Base-by-base conservation (phyloP, 2,888 invertebrate genomes). In the Ecliptopera silaceata region DNA sequence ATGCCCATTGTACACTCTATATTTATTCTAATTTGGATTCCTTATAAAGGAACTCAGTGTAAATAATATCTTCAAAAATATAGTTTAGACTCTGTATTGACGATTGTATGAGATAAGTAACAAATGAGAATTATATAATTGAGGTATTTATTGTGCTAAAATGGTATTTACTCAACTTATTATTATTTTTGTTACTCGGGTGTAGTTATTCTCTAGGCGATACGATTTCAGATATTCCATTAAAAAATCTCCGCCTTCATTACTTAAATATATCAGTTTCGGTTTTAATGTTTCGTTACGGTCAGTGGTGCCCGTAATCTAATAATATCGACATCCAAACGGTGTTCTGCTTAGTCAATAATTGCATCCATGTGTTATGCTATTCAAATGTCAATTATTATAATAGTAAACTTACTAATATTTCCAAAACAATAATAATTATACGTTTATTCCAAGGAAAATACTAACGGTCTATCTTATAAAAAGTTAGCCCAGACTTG, bases 1-100 rank as follows among this genome's bases (percentile, higher is more conserved):
- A 84, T 81, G 81, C 84, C 86, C 87, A 75, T 82, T 86, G 82
- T 86, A 85, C 79, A 83, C 81, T 80, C 70, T 79, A 69, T 82
- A 81, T 79, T 77, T 83, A 80, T 82, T 82, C 75, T 79, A 74
- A 79, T 80, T 82, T 80, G 78, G 75, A 79, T 73, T 80, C 88
- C 89, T 91, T 89, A 77, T 74, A 66, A 90, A 89, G 90, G 89
- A 81, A 79, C 66, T 78, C 79, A 71, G 68, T 88, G 89, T 89
- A 90, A 84, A 36, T 36, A 89, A 89, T 73, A 68, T 81, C 81
- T 84, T 77, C 82, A 76, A 82, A 77, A 75, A 80, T 80, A 84
- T 82, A 78, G 76, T 83, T 81, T 88, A 87, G 83, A 80, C 77
- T 78, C 72, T 78, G 80, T 84, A 82, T 78, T 81, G 76, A 81